Percentiles rank a stretch among this genome's conserved stretches.
Evolutionary conservation across 2,888 invertebrate species (phyloP).

Genomic region (Epinotia demarniana): DNA sequence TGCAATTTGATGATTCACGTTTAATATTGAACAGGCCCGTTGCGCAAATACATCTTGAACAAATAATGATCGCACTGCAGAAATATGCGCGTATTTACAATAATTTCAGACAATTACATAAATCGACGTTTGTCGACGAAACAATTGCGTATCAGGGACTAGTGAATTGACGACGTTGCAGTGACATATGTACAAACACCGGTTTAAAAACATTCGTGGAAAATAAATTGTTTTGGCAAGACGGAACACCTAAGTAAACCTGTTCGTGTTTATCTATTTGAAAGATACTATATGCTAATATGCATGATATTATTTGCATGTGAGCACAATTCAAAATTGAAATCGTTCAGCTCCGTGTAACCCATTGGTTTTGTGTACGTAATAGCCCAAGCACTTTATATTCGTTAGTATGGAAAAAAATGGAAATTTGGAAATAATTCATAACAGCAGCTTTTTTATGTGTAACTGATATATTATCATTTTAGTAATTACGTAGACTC

Average conservation of each 20-base stretch:
- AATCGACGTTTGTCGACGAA: conserved; percentile 52
- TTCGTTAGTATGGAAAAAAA: too few relatives aligned
- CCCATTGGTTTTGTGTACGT: neutral
- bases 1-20: conserved; percentile 35
- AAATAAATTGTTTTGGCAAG: conserved; percentile 29
- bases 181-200: conserved; percentile 61
- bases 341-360: neutral
- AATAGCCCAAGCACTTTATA: too few relatives aligned
- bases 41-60: conserved; percentile 36
- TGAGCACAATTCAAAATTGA: conserved; percentile 26
- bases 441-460: too few relatives aligned
- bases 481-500: too few relatives aligned
- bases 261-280: conserved; percentile 61
- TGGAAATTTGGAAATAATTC: too few relatives aligned
- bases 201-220: conserved; percentile 41
- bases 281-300: conserved; percentile 65
- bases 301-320: conserved; percentile 64
- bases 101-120: conserved; percentile 40
- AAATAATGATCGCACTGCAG: conserved; percentile 45
- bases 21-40: conserved; percentile 39
- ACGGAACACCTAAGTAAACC: conserved; percentile 44
- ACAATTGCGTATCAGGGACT: conserved; percentile 51
- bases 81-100: conserved; percentile 41
- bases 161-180: conserved; percentile 55
- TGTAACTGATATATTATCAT: too few relatives aligned